Evolutionary conservation across 92 coral and sea anemone species (phyloP).

Genomic region (Pocillopora grandis): DNA sequence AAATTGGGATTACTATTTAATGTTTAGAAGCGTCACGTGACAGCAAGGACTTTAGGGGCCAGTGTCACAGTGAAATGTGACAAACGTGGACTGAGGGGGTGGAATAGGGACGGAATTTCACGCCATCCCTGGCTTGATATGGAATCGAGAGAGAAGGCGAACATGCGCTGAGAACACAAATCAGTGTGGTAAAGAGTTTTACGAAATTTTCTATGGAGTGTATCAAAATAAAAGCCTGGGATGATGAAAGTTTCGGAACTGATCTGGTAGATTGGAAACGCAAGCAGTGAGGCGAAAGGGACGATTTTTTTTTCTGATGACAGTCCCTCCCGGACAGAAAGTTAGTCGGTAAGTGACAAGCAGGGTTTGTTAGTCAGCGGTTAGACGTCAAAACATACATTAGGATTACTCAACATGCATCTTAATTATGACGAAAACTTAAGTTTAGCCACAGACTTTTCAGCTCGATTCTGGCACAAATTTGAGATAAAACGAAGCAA

Average conservation of each 20-base stretch:
- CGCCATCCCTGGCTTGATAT: constrained; percentile 58
- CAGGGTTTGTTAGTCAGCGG: background rate
- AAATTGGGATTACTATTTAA: background rate
- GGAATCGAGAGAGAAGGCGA: constrained; percentile 32
- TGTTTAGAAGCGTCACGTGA: background rate
- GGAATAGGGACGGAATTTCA: constrained; percentile 10
- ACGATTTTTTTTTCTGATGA: background rate
- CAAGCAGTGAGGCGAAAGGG: background rate
- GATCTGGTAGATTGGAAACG: background rate
- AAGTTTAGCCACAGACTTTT: background rate
- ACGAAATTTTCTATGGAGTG: background rate
- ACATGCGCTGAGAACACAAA: background rate
- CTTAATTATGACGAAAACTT: background rate
- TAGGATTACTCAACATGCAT: constrained; percentile 8
- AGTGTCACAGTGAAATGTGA: background rate
- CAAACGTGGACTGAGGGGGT: background rate
- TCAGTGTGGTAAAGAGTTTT: background rate
- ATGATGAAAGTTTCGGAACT: background rate
- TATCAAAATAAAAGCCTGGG: background rate
- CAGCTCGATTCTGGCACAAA: background rate
- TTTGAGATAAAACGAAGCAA: background rate
- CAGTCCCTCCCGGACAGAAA: background rate
- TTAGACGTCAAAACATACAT: background rate
- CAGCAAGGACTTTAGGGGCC: background rate
- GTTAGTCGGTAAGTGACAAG: background rate